Conservation (phyloP, 2,113 vertebrate species). For the Casuarius casuarius region DNA sequence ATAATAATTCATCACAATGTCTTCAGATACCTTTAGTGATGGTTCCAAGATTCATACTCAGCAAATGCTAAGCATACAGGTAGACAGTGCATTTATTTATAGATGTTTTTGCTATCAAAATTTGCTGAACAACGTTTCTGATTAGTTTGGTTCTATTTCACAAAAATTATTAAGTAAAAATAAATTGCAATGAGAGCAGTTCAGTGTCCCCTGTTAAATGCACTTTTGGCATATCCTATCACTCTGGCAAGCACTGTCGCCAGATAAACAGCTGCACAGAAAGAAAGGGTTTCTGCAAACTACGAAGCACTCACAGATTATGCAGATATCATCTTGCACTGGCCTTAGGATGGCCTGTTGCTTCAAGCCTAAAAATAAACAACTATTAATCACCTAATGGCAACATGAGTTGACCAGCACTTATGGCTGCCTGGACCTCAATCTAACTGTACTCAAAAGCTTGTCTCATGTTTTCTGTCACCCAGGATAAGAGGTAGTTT, state of each 20-base stretch:
- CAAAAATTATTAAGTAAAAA: background rate
- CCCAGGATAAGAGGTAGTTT: conserved; percentile 74
- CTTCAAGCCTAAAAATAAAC: conserved; percentile 87
- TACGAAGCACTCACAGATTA: conserved; percentile 69
- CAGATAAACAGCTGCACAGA: conserved; percentile 63
- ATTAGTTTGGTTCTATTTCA: background rate
- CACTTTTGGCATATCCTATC: conserved; percentile 61
- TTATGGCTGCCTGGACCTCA: conserved; percentile 68
- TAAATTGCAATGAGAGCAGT: background rate
- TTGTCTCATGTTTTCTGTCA: conserved; percentile 75
- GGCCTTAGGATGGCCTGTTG: conserved; percentile 76
- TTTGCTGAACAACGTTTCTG: background rate
- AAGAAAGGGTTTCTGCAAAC: conserved; percentile 70
- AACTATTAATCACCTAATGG: conserved; percentile 82
- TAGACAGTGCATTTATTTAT: background rate
- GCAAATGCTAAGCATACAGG: background rate
- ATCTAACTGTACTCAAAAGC: conserved; percentile 66
- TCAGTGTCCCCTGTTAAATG: background rate
- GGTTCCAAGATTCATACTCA: background rate
- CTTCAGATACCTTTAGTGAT: conserved; percentile 72
- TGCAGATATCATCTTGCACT: conserved; percentile 78
- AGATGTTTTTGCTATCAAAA: background rate
- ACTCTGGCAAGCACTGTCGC: conserved; percentile 42
- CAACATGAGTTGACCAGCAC: conserved; percentile 73
- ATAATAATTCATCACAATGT: conserved; percentile 41